Evolutionary conservation across 2,113 vertebrate genomes (phyloP).

Genomic region (Lampris megalopsis): DNA sequence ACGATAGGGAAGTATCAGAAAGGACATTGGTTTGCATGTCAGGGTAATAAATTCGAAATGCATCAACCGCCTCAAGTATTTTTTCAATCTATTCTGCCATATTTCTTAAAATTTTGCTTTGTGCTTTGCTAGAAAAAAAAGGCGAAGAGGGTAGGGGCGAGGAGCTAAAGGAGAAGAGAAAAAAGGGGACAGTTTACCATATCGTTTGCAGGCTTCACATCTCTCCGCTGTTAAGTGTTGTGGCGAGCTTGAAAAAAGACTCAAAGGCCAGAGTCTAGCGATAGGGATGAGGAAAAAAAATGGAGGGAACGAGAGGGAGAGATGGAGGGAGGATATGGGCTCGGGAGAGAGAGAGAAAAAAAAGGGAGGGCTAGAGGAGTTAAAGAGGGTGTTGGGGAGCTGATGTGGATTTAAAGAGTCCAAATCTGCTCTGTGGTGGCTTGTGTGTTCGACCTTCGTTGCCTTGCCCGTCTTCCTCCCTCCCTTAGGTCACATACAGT

Average conservation of each 20-base stretch:
- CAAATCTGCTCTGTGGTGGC: slow-evolving; percentile 22
- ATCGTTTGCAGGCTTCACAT: slow-evolving; percentile 58
- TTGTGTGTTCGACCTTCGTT: slow-evolving; percentile 43
- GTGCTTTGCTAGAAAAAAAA: no score
- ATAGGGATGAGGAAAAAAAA: not conserved
- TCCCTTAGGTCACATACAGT: slow-evolving; percentile 41
- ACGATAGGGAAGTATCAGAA: no score
- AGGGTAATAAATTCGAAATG: no score
- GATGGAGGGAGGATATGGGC: not conserved
- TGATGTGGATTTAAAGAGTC: slow-evolving; percentile 23
- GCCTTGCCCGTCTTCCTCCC: slow-evolving; percentile 9
- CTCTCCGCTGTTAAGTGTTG: slow-evolving; percentile 42
- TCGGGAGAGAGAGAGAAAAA: slow-evolving; percentile 2
- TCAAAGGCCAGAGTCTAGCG: no score
- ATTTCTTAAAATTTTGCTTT: no score
- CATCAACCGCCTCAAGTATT: no score
- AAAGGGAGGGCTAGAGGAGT: slow-evolving; percentile 7
- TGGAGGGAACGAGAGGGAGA: not conserved
- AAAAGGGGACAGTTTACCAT: not conserved
- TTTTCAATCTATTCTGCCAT: no score
- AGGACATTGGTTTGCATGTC: no score
- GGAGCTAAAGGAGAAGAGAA: not conserved
- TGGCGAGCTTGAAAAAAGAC: slow-evolving; percentile 29
- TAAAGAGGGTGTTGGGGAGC: slow-evolving; percentile 12
- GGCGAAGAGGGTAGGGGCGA: slow-evolving; percentile 12